These are phyloP conservation scores for Meloidogyne floridensis DNA, from an alignment of 1,140 invertebrate genomes.

Conservation along the genomic window DNA sequence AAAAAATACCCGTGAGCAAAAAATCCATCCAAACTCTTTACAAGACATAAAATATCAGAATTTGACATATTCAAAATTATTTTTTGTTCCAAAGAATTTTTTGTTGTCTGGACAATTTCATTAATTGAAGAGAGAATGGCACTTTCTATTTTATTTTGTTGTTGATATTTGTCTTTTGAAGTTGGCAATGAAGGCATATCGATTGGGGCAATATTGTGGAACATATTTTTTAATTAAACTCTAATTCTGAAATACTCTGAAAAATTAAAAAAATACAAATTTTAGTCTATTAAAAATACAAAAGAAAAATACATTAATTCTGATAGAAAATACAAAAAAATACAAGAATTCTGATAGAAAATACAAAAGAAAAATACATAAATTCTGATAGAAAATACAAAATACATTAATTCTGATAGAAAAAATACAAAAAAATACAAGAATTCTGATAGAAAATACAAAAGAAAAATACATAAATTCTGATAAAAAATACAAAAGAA, in stretches of 20 bases:
- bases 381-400: not conserved
- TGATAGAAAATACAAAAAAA: not conserved
- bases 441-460: not conserved
- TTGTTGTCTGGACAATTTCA: slow-evolving; percentile 18
- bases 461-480: not conserved
- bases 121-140: slow-evolving; percentile 25
- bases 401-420: no score
- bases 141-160: slow-evolving; percentile 30
- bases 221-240: slow-evolving; percentile 21
- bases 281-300: no score
- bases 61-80: slow-evolving; percentile 38
- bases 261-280: no score
- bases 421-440: not conserved
- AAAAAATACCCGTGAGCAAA: slow-evolving; percentile 47
- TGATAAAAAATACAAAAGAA: not conserved
- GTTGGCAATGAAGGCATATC: slow-evolving; percentile 24
- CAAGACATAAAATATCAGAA: slow-evolving; percentile 36
- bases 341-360: not conserved
- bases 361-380: no score
- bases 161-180: not conserved
- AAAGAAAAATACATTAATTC: no score
- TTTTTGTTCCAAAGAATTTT: slow-evolving; percentile 24
- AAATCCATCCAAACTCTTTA: slow-evolving; percentile 49
- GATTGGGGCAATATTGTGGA: slow-evolving; percentile 31
- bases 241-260: no score